Evolutionary conservation across 2,888 invertebrate species (phyloP), one percentile per base, ranked within the genome.

Genomic region (Camponotus fellah): DNA sequence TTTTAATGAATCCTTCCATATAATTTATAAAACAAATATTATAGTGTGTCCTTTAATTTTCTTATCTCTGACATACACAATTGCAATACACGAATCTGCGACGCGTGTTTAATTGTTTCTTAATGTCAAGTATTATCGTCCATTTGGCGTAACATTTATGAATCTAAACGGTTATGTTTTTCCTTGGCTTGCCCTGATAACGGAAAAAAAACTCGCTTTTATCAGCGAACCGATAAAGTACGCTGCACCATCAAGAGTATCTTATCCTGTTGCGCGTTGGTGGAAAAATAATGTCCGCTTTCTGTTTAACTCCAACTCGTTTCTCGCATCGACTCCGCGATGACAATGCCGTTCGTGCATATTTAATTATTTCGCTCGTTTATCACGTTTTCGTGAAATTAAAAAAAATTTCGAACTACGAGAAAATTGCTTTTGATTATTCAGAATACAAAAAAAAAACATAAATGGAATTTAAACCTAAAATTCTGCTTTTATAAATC

Each of bases 151-250:
- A 37, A 75, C 14, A 32, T 68, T 66, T n/a, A 34, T 58, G 58
- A n/a, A 34, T 34, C 14, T 62, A 37, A 6, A 17, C 14, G 56
- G 66, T 53, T 58, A 56, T 14, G 37, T 77, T 68, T 53, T 68
- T 68, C 21, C 58, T 43, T 58, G 56, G 26, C 40, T 68, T n/a
- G 49, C 34, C 32, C 12, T 14, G 68, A 77, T 68, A 77, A 68
- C 21, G 3, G 12, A 32, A 49, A 56, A 65, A 32, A 66, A 34
- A n/a, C 8, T 77, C 32, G 37, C 5, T 12, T 46, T 76, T 75
- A 75, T 77, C 53, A 5, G 4, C n/a, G 0, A 6, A 32, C 12
- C 56, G 68, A 77, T 77, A 68, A 77, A 58, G 12, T 53, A 14
- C 8, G 32, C 53, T 8, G n/a, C 46, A n/a, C 46, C 56, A 53